phyloP scores from a whole-genome alignment of 30 jellyfish, hydroid and myxozoan species.

The Clytia hemisphaerica region DNA sequence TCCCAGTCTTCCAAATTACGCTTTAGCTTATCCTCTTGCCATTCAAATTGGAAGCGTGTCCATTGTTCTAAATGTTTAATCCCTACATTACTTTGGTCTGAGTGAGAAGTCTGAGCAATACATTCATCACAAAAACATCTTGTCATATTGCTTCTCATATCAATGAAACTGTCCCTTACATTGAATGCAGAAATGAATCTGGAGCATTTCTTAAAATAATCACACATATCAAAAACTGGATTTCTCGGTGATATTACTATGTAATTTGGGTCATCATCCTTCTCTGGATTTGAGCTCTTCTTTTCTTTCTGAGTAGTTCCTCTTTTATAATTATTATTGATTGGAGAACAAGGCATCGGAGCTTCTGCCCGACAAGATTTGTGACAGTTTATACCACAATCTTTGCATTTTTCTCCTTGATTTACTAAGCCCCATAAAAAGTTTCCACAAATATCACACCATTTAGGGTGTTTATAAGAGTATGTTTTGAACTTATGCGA shows the following conservation, averaged over 20 bases:
- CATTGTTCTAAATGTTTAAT: neutral
- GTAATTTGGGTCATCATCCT: neutral
- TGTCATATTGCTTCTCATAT: constrained; percentile 22
- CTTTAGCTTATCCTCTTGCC: constrained; percentile 13
- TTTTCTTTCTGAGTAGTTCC: neutral
- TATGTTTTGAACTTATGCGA: constrained; percentile 69
- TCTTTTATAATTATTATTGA: constrained; percentile 41
- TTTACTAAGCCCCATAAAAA: constrained; percentile 89
- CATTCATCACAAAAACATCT: constrained; percentile 44
- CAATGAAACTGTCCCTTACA: constrained; percentile 15
- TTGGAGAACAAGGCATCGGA: constrained; percentile 66
- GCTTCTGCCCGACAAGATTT: constrained; percentile 63
- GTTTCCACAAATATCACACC: constrained; percentile 88
- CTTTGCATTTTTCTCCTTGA: constrained; percentile 88
- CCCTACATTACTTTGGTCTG: neutral
- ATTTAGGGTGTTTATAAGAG: constrained; percentile 75
- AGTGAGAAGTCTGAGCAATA: neutral
- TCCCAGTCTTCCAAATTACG: constrained; percentile 22
- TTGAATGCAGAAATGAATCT: constrained; percentile 36
- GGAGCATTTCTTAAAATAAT: constrained; percentile 23
- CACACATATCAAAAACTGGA: neutral
- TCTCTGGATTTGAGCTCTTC: neutral
- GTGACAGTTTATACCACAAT: constrained; percentile 80
- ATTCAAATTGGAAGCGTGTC: constrained; percentile 21
- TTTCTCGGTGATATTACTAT: neutral